Percentiles rank a stretch among this genome's conserved stretches.
These are phyloP conservation scores for Berghia stephanieae DNA, from an alignment of 1,140 invertebrate species.

Conservation along the genomic window DNA sequence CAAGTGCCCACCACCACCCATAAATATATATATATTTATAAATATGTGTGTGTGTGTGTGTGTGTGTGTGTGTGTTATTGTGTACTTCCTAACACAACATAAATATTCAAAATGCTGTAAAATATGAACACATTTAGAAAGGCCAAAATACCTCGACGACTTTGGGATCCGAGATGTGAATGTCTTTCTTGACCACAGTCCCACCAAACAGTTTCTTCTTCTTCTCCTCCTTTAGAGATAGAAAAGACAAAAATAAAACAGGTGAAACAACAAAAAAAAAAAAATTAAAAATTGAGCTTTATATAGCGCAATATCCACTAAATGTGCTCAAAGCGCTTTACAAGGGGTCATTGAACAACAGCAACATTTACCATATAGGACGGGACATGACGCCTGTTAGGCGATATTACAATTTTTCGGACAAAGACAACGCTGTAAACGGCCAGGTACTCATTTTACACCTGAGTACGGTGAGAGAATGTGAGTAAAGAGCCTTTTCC, in stretches of 20 bases:
- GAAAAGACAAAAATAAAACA: conserved; percentile 27
- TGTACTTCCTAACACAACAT: too few species aligned
- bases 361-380: neutral
- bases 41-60: too few species aligned
- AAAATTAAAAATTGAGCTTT: neutral
- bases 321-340: neutral
- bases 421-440: too few species aligned
- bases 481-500: too few species aligned
- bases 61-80: too few species aligned
- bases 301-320: neutral
- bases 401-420: neutral
- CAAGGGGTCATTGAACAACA: neutral
- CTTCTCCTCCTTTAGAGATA: conserved; percentile 59
- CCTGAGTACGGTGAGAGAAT: too few species aligned
- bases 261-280: too few species aligned
- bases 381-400: neutral
- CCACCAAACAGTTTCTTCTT: conserved; percentile 60
- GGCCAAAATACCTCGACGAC: conserved; percentile 39
- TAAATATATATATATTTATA: conserved; percentile 1
- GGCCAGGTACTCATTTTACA: too few species aligned
- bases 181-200: conserved; percentile 55
- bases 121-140: neutral
- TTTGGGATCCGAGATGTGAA: conserved; percentile 50
- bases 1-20: neutral
- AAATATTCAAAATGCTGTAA: neutral